Percentiles rank a stretch among this genome's conserved stretches.
Evolutionary conservation across 2,888 invertebrate genomes (phyloP).

Genomic region (Meiosimyza platycephala): DNA sequence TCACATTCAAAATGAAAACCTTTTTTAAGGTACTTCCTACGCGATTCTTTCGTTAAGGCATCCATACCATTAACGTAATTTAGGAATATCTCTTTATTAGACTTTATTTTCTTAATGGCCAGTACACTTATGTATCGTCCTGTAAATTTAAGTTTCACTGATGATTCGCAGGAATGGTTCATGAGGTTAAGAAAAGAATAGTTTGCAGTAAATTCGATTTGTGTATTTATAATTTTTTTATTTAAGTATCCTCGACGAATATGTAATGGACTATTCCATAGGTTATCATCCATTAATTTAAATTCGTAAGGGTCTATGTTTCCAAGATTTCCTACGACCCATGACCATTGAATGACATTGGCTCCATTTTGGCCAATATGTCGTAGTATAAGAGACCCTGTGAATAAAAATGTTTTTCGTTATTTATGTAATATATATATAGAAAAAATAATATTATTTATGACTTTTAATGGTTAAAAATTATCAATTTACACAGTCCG

Average conservation of each 20-base stretch:
- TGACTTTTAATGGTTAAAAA: too few species aligned
- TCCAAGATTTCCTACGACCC: constrained; percentile 71
- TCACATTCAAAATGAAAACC: constrained; percentile 85
- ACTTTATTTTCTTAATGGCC: constrained; percentile 73
- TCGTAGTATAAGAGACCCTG: constrained; percentile 78
- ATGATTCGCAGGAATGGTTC: constrained; percentile 93
- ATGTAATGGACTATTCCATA: constrained; percentile 55
- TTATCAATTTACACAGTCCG: too few species aligned
- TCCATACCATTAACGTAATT: constrained; percentile 91
- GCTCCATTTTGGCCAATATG: constrained; percentile 82
- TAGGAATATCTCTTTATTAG: constrained; percentile 81
- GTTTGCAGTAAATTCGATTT: constrained; percentile 70
- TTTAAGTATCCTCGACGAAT: constrained; percentile 53
- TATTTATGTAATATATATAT: not conserved
- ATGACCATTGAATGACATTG: constrained; percentile 71
- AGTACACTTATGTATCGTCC: constrained; percentile 78
- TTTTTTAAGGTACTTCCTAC: constrained; percentile 73
- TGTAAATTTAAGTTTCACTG: constrained; percentile 81
- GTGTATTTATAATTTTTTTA: constrained; percentile 36
- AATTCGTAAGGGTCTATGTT: constrained; percentile 39
- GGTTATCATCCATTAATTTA: constrained; percentile 45
- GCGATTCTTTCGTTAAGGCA: constrained; percentile 72
- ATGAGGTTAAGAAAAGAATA: constrained; percentile 89
- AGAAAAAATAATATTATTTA: not conserved
- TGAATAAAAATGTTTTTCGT: too few species aligned